phyloP scores from a whole-genome alignment of 1,140 invertebrate species.

The Aporrectodea caliginosa region DNA sequence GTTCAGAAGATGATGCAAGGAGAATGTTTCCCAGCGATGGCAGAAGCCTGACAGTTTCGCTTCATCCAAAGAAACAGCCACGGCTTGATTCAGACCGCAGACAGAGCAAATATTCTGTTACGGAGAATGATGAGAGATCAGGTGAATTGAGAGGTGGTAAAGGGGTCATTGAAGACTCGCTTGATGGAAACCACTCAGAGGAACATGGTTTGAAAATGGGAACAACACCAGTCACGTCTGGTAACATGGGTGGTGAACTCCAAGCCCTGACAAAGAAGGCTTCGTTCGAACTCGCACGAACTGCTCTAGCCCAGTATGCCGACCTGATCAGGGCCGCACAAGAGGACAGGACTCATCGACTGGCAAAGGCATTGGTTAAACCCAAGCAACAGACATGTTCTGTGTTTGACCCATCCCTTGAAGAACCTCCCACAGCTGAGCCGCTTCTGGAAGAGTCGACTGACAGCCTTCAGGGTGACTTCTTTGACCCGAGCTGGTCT shows the following conservation, averaged over 20 bases:
- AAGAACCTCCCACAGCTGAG: too few relatives aligned
- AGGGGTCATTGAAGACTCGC: background rate
- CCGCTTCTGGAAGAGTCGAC: background rate
- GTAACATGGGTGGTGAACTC: background rate
- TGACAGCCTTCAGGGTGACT: background rate
- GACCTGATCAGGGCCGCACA: slow-evolving; percentile 22
- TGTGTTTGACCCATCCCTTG: too few relatives aligned
- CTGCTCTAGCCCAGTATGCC: slow-evolving; percentile 25
- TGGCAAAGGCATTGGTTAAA: background rate
- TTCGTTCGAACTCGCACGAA: slow-evolving; percentile 20
- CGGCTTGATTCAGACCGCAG: background rate
- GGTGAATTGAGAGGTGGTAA: background rate
- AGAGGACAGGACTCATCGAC: background rate
- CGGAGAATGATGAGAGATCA: background rate
- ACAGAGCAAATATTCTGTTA: too few relatives aligned
- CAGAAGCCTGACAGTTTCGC: background rate
- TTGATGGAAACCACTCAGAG: background rate
- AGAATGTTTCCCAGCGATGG: background rate
- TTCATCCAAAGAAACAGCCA: background rate
- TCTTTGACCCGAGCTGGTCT: background rate
- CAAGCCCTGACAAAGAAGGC: background rate
- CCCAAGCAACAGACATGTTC: too few relatives aligned
- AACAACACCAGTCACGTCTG: background rate
- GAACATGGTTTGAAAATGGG: background rate
- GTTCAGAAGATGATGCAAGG: background rate